Evolutionary conservation across 23 tunicate species (phyloP).

Genomic region (Corella eumyota): DNA sequence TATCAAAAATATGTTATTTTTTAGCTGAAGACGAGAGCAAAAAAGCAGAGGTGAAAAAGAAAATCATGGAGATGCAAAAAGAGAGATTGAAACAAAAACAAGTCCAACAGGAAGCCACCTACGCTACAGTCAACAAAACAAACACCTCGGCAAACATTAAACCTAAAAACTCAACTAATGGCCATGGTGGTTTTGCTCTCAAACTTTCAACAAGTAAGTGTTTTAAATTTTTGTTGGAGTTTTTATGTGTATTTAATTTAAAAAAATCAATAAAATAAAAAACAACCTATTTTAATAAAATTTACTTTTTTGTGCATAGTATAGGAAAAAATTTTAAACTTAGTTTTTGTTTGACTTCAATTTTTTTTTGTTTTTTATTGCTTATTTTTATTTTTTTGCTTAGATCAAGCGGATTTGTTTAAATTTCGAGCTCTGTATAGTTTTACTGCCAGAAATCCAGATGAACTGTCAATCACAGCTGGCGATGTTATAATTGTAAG

Average conservation of each 20-base stretch:
- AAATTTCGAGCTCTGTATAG: constrained; percentile 55
- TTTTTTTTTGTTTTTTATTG: no score
- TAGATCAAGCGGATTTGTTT: constrained; percentile 44
- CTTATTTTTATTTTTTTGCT: background rate
- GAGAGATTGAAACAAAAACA: constrained; percentile 49
- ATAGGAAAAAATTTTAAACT: no score
- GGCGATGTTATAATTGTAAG: constrained; percentile 62
- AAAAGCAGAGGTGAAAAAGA: constrained; percentile 50
- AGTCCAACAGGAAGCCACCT: constrained; percentile 1
- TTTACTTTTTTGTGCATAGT: no score
- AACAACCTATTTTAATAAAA: no score
- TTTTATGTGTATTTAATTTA: no score
- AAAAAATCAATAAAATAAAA: no score
- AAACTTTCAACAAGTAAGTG: constrained; percentile 5
- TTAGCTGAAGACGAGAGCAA: constrained; percentile 79
- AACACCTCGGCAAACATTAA: background rate
- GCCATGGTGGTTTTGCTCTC: constrained; percentile 3
- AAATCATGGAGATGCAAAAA: constrained; percentile 78
- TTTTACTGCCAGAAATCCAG: constrained; percentile 70
- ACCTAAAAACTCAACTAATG: background rate
- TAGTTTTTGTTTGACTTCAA: no score
- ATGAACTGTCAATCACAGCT: constrained; percentile 53
- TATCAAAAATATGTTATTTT: no score
- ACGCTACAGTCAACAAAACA: constrained; percentile 7
- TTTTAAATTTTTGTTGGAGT: no score